phyloP scores from a whole-genome alignment of 37 sponge, comb jelly and placozoan genomes.

The Amphimedon queenslandica region DNA sequence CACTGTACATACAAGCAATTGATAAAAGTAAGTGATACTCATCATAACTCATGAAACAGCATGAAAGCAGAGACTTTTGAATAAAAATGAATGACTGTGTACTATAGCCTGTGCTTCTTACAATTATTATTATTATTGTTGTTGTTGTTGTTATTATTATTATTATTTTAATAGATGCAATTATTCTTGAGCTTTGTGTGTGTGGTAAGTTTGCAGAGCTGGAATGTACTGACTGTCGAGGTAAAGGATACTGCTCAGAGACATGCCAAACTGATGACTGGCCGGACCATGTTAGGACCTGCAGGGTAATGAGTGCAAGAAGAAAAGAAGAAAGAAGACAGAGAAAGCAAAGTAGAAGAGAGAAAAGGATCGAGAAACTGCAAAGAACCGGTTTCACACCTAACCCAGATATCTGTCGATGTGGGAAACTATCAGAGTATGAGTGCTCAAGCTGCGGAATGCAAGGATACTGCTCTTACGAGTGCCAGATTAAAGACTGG shows the following conservation, averaged over 20 bases:
- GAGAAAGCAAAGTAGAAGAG: conserved; percentile 9
- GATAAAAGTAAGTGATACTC: conserved; percentile 23
- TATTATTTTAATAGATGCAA: background rate
- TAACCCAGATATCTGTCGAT: conserved; percentile 53
- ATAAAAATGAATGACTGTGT: background rate
- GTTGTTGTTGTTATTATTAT: too few species aligned
- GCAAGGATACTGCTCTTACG: conserved; percentile 76
- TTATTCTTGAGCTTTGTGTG: conserved; percentile 56
- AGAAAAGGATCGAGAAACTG: background rate
- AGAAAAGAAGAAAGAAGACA: background rate
- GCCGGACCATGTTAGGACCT: conserved; percentile 24
- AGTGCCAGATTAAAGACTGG: conserved; percentile 74
- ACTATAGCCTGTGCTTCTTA: background rate
- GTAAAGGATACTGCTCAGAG: conserved; percentile 65
- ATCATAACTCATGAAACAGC: too few species aligned
- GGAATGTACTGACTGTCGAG: conserved; percentile 61
- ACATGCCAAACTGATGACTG: conserved; percentile 71
- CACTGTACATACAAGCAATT: conserved; percentile 40
- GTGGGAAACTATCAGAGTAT: conserved; percentile 67
- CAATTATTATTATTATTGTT: too few species aligned
- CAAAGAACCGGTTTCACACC: background rate
- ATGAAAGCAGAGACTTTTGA: too few species aligned
- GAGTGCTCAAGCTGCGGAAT: conserved; percentile 73
- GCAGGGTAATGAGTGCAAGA: conserved; percentile 8
- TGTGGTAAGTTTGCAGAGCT: conserved; percentile 74